Evolutionary conservation across 2,888 invertebrate species (phyloP).

Genomic region (Bimastos eiseni): DNA sequence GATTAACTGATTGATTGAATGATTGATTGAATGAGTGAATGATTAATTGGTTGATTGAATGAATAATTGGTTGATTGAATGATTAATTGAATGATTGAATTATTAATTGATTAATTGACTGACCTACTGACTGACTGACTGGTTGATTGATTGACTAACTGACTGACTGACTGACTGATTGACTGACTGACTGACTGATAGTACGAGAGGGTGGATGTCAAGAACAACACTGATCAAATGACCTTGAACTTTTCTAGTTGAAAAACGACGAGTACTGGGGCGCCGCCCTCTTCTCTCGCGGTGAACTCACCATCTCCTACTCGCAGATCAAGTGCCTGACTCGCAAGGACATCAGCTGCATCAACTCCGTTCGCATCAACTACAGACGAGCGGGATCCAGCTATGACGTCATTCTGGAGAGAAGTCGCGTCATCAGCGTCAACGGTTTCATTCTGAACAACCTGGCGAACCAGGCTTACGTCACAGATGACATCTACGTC

Average conservation of each 20-base stretch:
- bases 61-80: too few species aligned
- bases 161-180: too few species aligned
- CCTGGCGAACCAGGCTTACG: slow-evolving; percentile 24
- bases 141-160: too few species aligned
- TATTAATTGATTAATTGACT: too few species aligned
- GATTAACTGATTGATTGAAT: too few species aligned
- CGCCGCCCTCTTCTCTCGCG: not conserved
- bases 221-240: too few species aligned
- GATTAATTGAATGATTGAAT: too few species aligned
- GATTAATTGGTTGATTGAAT: too few species aligned
- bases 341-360: not conserved
- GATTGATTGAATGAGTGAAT: too few species aligned
- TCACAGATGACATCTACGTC: slow-evolving; percentile 28
- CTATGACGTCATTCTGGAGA: not conserved
- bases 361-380: not conserved
- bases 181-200: too few species aligned
- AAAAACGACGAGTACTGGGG: not conserved
- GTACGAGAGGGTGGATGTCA: too few species aligned
- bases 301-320: not conserved
- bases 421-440: not conserved
- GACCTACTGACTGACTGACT: too few species aligned
- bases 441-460: slow-evolving; percentile 29
- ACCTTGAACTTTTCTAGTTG: slow-evolving; percentile 1
- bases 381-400: not conserved
- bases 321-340: not conserved